Conservation (phyloP, 2,797 vertebrate genomes). For the Leptatherina wallacei region DNA sequence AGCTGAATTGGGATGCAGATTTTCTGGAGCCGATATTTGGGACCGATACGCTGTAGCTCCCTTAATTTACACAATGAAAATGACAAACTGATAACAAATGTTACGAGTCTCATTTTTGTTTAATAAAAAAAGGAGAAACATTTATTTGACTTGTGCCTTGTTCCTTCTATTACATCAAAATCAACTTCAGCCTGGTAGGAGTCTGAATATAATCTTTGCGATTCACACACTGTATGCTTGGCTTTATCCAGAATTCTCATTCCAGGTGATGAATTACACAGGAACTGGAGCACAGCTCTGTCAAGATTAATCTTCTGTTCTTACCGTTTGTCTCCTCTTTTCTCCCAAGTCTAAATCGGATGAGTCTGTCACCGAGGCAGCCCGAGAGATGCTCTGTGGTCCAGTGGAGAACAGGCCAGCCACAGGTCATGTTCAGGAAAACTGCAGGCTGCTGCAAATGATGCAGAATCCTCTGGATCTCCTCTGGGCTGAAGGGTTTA, state of each 20-base stretch:
- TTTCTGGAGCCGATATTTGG: no score
- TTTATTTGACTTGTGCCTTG: no score
- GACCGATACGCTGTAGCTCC: no score
- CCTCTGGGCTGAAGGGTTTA: conserved; percentile 89
- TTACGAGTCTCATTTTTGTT: no score
- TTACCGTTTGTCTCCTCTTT: conserved; percentile 82
- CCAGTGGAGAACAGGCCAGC: conserved; percentile 91
- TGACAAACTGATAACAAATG: no score
- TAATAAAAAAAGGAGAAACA: no score
- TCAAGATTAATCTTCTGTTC: conserved; percentile 21
- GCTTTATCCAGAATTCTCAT: background rate
- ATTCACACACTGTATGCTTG: background rate
- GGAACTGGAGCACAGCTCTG: background rate
- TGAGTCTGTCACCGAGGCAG: conserved; percentile 77
- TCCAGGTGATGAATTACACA: conserved; percentile 8
- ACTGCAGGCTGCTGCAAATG: conserved; percentile 87
- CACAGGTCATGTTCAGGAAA: conserved; percentile 87
- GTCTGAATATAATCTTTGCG: background rate
- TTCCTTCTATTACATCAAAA: background rate
- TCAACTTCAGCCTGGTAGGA: background rate
- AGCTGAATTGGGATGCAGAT: no score
- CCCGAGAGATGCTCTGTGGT: conserved; percentile 83
- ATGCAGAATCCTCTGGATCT: conserved; percentile 85
- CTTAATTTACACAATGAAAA: no score
- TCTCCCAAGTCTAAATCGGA: conserved; percentile 90